Percentiles rank a stretch among this genome's conserved stretches.
phyloP scores from a whole-genome alignment of 2,113 vertebrate genomes.

The crab-eating macaque (Macaca fascicularis) region T2T-MFA8v1.1 NC_088375.1:45670501-45671000 shows the following conservation, averaged over 20 bases:
- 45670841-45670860: not conserved
- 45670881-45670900: not conserved
- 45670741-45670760: not conserved
- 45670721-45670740: conserved; percentile 9
- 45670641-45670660: not conserved
- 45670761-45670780: not conserved
- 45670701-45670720: not conserved
- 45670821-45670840: not conserved
- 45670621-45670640: not conserved
- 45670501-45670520: not conserved
- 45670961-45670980: not conserved
- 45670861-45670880: not conserved
- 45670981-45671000: not conserved
- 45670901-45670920: not conserved
- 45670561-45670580: not conserved
- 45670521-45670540: not conserved
- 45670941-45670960: not conserved
- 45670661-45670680: not conserved
- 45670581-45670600: not conserved
- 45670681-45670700: not conserved
- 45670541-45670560: not conserved
- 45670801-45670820: not conserved
- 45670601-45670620: not conserved
- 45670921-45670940: not conserved
- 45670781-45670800: not conserved